Conservation (phyloP, 2,113 vertebrate species). For the Erythrolamprus reginae region DNA sequence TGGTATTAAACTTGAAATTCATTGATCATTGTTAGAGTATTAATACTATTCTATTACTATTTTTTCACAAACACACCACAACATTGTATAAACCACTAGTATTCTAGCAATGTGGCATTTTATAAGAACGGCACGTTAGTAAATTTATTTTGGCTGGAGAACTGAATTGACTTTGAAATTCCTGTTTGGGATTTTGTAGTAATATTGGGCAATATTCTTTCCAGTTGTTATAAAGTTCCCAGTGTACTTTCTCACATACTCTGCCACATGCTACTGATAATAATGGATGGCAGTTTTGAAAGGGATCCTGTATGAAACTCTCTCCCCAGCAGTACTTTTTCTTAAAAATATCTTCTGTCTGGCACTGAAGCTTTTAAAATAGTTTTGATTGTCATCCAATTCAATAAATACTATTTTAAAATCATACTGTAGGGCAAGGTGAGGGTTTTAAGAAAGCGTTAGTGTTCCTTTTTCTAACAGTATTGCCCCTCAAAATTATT, state of each 20-base stretch:
- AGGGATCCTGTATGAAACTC: not conserved
- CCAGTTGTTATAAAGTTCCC: not conserved
- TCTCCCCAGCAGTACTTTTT: not conserved
- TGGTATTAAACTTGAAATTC: not conserved
- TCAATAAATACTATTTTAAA: not conserved
- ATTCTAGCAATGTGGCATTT: not conserved
- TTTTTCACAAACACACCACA: not conserved
- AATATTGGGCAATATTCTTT: not conserved
- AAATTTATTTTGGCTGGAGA: not conserved
- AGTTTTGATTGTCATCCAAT: not conserved
- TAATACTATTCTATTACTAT: not conserved
- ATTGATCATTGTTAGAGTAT: not conserved
- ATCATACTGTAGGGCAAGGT: not conserved
- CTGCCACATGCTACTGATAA: not conserved
- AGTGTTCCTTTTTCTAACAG: not conserved
- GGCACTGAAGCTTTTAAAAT: not conserved
- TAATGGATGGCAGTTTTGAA: not conserved
- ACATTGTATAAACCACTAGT: not conserved
- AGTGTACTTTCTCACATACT: not conserved
- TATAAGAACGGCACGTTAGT: not conserved
- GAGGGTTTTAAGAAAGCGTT: not conserved
- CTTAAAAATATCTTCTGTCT: not conserved
- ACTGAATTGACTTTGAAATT: not conserved
- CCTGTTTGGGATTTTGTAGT: not conserved
- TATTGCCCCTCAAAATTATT: not conserved